Evolutionary conservation across 2,113 vertebrate species (phyloP).

Genomic region (Aleadryas rufinucha): DNA sequence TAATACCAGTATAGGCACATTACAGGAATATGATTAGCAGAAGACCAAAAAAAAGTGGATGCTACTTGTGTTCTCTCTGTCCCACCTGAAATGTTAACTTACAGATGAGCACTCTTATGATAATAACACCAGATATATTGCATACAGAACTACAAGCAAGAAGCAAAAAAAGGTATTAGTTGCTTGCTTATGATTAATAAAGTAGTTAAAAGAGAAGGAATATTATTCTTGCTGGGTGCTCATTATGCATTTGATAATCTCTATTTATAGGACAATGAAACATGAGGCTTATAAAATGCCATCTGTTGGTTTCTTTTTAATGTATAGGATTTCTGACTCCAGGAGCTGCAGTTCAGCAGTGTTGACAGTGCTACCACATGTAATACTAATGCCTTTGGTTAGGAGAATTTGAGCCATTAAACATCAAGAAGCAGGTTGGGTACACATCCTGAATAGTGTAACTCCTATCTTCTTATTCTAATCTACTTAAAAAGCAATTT

Average conservation of each 20-base stretch:
- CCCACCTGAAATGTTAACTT: not conserved
- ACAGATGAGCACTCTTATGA: not conserved
- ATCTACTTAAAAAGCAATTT: not conserved
- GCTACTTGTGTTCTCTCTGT: not conserved
- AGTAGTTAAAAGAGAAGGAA: conserved; percentile 26
- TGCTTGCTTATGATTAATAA: conserved; percentile 34
- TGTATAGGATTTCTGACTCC: conserved; percentile 38
- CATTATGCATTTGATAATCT: conserved; percentile 36
- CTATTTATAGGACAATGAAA: conserved; percentile 55
- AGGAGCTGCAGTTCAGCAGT: not conserved
- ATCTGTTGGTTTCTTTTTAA: conserved; percentile 48
- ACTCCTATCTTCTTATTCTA: not conserved
- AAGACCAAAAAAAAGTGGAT: not conserved
- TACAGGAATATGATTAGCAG: not conserved
- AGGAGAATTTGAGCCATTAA: not conserved
- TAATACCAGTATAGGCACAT: not conserved
- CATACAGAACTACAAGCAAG: not conserved
- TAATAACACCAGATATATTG: not conserved
- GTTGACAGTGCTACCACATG: not conserved
- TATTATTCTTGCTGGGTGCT: conserved; percentile 32
- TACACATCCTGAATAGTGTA: not conserved
- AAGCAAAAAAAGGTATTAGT: not conserved
- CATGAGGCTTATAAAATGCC: conserved; percentile 44
- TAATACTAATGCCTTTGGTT: not conserved
- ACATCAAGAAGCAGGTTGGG: not conserved